Base-by-base conservation (phyloP, 2,797 vertebrate species). In the Pteronotus mesoamericanus region DNA sequence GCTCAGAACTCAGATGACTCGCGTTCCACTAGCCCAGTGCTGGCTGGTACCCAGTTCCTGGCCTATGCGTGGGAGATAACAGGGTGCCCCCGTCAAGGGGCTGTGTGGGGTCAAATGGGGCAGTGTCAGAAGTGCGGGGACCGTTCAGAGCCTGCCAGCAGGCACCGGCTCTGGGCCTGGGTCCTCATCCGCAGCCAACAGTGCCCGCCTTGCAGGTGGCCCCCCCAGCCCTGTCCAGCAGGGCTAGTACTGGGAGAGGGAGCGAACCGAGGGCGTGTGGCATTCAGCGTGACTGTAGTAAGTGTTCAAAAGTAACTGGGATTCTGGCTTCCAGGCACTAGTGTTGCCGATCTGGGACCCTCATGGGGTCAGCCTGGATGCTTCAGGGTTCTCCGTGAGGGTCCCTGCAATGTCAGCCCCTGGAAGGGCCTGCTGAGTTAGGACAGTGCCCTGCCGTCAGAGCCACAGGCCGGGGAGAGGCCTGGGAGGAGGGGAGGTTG, bases 261-360 rank as follows among this genome's bases (percentile, higher is more conserved):
- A 22, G 48, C 7, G n/a, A 46, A 39, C 9, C 5, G 4, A 0
- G 2, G 1, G 1, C 26, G 61, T 7, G n/a, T 42, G 9, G 29
- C 32, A 2, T 10, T 46, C 53, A n/a, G 86, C 34, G 21, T 1
- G 0, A 11, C 2, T 0, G 0, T 0, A 5, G 46, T 24, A 26
- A 8, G 51, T n/a, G 34, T 4, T 18, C 46, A 14, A 29, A 34
- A 72, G 78, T 16, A 34, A n/a, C 32, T 22, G n/a, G 34, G 2
- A 5, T 10, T 72, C 87, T 24, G 11, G 68, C 46, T 34, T 51
- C 74, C 24, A 8, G 16, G 19, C 11, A 2, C 44, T 5, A 1
- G 32, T 4, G 21, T 15, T 24, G 15, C 32, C 14, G 69, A 48
- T 46, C 69, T 29, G 57, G 69, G 69, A 19, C 57, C n/a, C 16